These are phyloP conservation scores for Darevskia nairensis DNA, from an alignment of 2,797 vertebrate genomes.

Conservation along the genomic window DNA sequence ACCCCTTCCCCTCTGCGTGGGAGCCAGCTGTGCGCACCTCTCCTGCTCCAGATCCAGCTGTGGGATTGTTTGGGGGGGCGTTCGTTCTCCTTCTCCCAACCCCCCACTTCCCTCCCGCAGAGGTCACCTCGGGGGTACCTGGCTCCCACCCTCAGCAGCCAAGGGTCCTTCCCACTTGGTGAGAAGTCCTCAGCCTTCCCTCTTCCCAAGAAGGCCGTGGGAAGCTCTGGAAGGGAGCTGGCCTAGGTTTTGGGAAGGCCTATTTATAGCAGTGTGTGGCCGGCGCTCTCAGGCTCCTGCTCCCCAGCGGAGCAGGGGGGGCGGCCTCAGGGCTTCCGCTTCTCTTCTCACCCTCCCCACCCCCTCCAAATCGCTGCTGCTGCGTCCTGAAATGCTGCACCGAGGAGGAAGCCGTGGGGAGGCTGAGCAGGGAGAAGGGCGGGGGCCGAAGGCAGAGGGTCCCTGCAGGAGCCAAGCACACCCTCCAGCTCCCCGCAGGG, in stretches of 20 bases:
- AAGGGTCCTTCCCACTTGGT: conserved; percentile 50
- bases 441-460: too few relatives aligned
- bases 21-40: neutral
- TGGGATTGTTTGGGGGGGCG: rapidly evolving
- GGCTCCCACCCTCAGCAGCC: conserved; percentile 66
- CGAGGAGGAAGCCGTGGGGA: conserved; percentile 21
- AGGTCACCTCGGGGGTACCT: conserved; percentile 74
- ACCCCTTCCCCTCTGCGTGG: neutral
- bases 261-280: conserved; percentile 83
- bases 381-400: conserved; percentile 42
- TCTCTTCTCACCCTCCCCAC: conserved; percentile 52
- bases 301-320: conserved; percentile 74
- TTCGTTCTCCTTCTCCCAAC: neutral
- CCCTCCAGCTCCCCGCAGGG: too few relatives aligned
- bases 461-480: too few relatives aligned
- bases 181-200: conserved; percentile 66
- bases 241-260: conserved; percentile 78
- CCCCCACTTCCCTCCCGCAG: conserved; percentile 65
- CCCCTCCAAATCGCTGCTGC: conserved; percentile 3
- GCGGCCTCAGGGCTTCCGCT: conserved; percentile 77
- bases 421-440: neutral
- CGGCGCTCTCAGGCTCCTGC: conserved; percentile 77
- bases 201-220: conserved; percentile 82
- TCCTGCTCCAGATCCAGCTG: neutral
- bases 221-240: conserved; percentile 76